Evolutionary conservation across 2,888 invertebrate genomes (phyloP).

Genomic region (Eurytoma californica): DNA sequence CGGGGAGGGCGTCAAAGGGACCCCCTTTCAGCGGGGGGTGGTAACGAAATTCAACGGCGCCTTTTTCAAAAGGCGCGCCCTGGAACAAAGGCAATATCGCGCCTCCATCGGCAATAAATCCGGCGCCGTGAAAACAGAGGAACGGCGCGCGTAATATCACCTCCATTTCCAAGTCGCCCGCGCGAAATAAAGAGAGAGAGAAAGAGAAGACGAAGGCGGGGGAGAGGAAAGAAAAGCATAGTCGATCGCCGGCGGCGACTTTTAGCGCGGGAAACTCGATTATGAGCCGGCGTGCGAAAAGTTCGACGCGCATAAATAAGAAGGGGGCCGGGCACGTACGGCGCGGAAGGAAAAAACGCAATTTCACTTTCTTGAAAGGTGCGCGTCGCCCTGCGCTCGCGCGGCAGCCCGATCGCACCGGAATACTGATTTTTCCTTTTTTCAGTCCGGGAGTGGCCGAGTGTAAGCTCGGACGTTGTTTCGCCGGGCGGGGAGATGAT

Average conservation of each 20-base stretch:
- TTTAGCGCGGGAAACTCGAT: not conserved
- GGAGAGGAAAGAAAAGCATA: too few relatives aligned
- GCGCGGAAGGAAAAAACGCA: conserved; percentile 29
- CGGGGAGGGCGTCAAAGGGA: not conserved
- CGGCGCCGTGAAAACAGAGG: conserved; percentile 29
- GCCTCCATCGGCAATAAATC: conserved; percentile 27
- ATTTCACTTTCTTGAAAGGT: conserved; percentile 32
- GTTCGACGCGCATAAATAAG: conserved; percentile 1
- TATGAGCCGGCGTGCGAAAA: too few relatives aligned
- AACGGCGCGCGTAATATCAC: conserved; percentile 33
- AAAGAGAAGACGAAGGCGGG: too few relatives aligned
- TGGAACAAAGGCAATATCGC: conserved; percentile 23
- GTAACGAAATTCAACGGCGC: conserved; percentile 8
- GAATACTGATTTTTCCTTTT: conserved; percentile 27
- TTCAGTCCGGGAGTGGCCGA: not conserved
- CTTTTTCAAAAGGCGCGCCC: conserved; percentile 9
- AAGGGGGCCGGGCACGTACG: not conserved
- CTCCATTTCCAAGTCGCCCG: conserved; percentile 27
- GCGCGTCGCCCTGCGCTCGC: not conserved
- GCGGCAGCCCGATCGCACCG: not conserved
- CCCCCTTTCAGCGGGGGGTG: not conserved
- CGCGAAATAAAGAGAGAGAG: too few relatives aligned
- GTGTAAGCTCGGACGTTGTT: not conserved
- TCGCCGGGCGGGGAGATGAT: not conserved
- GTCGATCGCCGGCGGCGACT: not conserved